phyloP scores from a whole-genome alignment of 2,888 invertebrate genomes.

The Empis stercorea region DNA sequence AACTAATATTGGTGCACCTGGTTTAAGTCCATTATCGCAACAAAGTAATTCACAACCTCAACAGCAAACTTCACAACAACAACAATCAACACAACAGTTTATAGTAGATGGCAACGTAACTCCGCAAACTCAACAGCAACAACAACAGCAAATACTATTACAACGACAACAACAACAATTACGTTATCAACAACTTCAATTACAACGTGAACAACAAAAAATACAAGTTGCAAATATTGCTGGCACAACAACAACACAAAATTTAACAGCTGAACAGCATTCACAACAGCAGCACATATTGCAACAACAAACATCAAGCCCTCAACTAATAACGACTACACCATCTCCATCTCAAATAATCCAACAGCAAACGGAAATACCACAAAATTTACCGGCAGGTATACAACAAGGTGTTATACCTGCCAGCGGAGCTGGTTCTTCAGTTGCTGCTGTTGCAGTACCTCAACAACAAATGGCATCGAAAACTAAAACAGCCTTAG shows the following conservation, averaged over 20 bases:
- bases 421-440: conserved; percentile 30
- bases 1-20: conserved; percentile 22
- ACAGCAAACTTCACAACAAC: conserved; percentile 17
- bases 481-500: conserved; percentile 89
- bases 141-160: conserved; percentile 38
- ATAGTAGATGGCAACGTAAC: conserved; percentile 23
- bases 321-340: neutral
- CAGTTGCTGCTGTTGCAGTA: conserved; percentile 40
- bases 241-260: neutral
- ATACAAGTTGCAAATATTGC: neutral
- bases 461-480: conserved; percentile 55
- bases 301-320: neutral
- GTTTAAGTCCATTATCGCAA: conserved; percentile 30
- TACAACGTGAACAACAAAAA: conserved; percentile 23
- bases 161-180: conserved; percentile 30
- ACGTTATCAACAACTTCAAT: conserved; percentile 25
- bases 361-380: conserved; percentile 9
- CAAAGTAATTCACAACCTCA: conserved; percentile 17
- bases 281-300: neutral
- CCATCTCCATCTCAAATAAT: neutral
- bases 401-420: conserved; percentile 8
- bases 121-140: conserved; percentile 25
- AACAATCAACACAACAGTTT: conserved; percentile 13
- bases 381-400: conserved; percentile 13
- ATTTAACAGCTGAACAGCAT: neutral